These are phyloP conservation scores for Percopsis transmontana DNA, from an alignment of 2,113 vertebrate species.

Conservation along the genomic window DNA sequence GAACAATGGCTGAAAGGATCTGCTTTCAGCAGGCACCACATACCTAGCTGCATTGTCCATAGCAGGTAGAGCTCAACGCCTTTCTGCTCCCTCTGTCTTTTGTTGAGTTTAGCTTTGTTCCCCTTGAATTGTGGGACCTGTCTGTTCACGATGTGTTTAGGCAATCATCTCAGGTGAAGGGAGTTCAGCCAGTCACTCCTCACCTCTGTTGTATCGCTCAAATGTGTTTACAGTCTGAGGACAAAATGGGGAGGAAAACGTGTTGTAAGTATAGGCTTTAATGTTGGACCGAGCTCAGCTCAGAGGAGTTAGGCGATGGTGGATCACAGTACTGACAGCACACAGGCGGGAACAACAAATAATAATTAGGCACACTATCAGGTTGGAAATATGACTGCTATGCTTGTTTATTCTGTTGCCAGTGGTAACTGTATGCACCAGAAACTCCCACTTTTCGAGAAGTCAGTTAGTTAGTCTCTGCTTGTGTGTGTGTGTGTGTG, in stretches of 20 bases:
- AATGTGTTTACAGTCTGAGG: conserved; percentile 30
- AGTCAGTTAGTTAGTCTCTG: conserved; percentile 21
- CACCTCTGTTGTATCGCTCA: conserved; percentile 42
- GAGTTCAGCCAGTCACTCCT: conserved; percentile 43
- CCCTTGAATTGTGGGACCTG: conserved; percentile 34
- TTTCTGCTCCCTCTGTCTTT: conserved; percentile 36
- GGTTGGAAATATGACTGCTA: conserved; percentile 41
- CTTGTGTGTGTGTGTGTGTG: conserved; percentile 16
- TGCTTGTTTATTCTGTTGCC: conserved; percentile 45
- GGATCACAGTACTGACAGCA: conserved; percentile 26
- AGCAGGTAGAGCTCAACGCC: conserved; percentile 57
- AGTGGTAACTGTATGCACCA: conserved; percentile 25
- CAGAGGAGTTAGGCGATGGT: conserved; percentile 10
- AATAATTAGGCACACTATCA: conserved; percentile 43
- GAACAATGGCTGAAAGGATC: conserved; percentile 61
- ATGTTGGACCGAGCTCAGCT: conserved; percentile 38
- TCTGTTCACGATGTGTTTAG: conserved; percentile 46
- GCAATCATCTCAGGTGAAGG: conserved; percentile 33
- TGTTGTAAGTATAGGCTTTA: conserved; percentile 21
- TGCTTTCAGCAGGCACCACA: conserved; percentile 65
- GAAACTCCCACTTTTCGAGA: conserved; percentile 26
- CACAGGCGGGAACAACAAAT: conserved; percentile 43
- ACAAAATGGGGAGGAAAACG: not conserved
- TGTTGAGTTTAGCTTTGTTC: conserved; percentile 51
- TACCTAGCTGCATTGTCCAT: conserved; percentile 68